Evolutionary conservation across 2,113 vertebrate species (phyloP), one percentile per base, ranked within the genome.

Genomic region (Lophius piscatorius): DNA sequence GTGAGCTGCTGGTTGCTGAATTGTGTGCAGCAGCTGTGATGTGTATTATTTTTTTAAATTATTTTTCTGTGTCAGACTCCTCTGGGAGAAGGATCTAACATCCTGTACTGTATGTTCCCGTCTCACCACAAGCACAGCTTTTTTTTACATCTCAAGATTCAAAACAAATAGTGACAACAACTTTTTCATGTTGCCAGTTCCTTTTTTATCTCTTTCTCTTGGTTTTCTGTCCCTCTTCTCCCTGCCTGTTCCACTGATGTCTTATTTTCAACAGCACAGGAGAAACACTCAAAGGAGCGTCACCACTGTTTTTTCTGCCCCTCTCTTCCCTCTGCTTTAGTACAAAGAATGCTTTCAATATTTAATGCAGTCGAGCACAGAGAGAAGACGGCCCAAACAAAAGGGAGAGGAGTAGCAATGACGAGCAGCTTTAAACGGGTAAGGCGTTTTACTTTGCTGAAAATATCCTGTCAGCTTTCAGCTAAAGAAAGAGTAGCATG

Each of bases 131-230:
- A 20, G 68, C 60, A 12, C 52, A 51, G 61, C 70, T 74, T 72
- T 64, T 74, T 28, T 80, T 68, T 65, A 54, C 63, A 59, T 63
- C 56, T 40, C 60, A 33, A 70, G 67, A 73, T 75, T 71, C 59
- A 78, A 83, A 82, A 83, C 76, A 80, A 83, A 83, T 63, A 79
- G 60, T 67, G 78, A 81, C 81, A 81, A 74, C 69, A 68, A 48
- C 61, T 67, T 76, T 59, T 81, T 70, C 81, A 75, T 74, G 73
- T 83, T 49, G 28, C 65, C 42, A 49, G 58, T 44, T 22, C 5
- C 1, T 11, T 31, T 34, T 63, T 18, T 26, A n/a, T 12, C 1
- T 16, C 16, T 12, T 4, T 10, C 0, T n/a, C 6, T 1, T 8
- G 7, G 4, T 8, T 9, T 18, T 14, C 1, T 9, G 16, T 9